These are phyloP conservation scores for Crossoptilon crossoptilon DNA, from an alignment of 2,797 vertebrate species.

Conservation along the genomic window DNA sequence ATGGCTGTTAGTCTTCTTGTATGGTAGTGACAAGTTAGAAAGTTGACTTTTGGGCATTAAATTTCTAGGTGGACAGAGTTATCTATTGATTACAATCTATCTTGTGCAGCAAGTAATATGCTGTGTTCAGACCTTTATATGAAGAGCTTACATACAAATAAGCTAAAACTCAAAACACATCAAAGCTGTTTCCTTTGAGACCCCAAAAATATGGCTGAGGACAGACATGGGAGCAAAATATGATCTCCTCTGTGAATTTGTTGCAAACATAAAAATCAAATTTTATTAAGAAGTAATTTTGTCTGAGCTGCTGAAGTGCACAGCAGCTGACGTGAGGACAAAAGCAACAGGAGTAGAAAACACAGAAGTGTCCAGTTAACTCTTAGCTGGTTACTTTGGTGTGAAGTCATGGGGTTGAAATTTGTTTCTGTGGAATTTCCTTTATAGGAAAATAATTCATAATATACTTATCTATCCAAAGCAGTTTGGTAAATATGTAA, in stretches of 20 bases:
- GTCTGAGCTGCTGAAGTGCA: not conserved
- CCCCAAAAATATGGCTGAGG: not conserved
- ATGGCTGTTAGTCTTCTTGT: not conserved
- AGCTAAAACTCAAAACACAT: not conserved
- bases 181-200: not conserved
- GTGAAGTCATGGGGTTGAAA: not conserved
- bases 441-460: not conserved
- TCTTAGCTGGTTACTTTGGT: not conserved
- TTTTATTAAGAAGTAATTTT: not conserved
- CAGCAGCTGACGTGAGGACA: not conserved
- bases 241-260: not conserved
- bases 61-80: not conserved
- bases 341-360: not conserved
- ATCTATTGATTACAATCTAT: rapidly evolving
- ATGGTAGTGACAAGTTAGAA: not conserved
- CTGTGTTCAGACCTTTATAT: not conserved
- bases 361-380: not conserved
- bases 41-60: not conserved
- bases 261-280: not conserved
- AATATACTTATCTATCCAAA: not conserved
- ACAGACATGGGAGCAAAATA: not conserved
- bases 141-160: not conserved
- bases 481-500: slow-evolving; percentile 19
- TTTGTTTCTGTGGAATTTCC: slow-evolving; percentile 6
- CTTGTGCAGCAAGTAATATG: not conserved